Base-by-base conservation (phyloP, 2,113 vertebrate species). In the Butorides virescens region DNA sequence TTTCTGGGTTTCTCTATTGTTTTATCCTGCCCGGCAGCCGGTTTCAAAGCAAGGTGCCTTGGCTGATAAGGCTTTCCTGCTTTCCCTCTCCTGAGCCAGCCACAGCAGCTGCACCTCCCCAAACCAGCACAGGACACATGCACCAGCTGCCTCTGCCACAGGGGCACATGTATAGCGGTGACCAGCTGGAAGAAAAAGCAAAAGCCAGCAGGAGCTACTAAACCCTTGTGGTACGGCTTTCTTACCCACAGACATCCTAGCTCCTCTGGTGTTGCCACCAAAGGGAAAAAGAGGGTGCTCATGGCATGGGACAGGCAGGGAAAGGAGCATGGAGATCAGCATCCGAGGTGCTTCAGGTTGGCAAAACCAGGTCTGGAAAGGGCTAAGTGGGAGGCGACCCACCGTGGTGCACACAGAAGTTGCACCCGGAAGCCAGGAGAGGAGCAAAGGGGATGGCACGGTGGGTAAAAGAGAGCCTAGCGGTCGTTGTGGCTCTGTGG, bases 91-190 rank as follows among this genome's bases (percentile, higher is more conserved):
- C 67, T 66, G 27, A 86, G 29, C 18, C 30, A 79, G 32, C 4
- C 0, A 2, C 34, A 68, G 50, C 53, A 74, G 55, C 50, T 44
- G 53, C 27, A 66, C 17, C 5, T 67, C 37, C 36, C 25, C 36
- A 80, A 4, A 91, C 59, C 14, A 42, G 44, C 36, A 76, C 5
- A 19, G 20, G 42, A 23, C 30, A 73, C 22, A 25, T 0, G 8
- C 44, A 52, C 18, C 52, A 75, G 62, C 32, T 73, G 59, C 44
- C 18, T 55, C 67, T 61, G 84, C 11, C 25, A 66, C 34, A 32
- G 11, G 32, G 10, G 9, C 39, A 37, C 26, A 20, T 0, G 0
- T 39, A 58, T 23, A 84, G 15, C 0, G 3, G 8, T 15, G 32
- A 46, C 16, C 20, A 62, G 42, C 3, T 20, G 15, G 26, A 70